Evolutionary conservation across 2,113 vertebrate species (phyloP), one percentile per base, ranked within the genome.

Genomic region (Albula glossodonta): DNA sequence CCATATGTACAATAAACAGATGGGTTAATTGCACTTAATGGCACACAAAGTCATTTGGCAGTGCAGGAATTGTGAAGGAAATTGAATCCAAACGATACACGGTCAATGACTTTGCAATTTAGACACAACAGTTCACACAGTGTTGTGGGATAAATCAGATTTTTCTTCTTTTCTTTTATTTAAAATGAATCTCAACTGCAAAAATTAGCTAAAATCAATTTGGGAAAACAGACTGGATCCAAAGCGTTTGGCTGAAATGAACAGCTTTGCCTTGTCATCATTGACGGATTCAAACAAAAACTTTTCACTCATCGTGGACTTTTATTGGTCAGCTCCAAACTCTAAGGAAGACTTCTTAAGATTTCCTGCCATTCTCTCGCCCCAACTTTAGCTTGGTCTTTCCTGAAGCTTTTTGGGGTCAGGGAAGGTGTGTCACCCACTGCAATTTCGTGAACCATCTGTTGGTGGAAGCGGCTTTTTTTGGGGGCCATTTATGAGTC

Each of bases 381-480:
- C 60, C 78, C 25, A 22, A 52, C 74, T 49, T 56, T 81, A 79
- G 17, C 22, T 86, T 87, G 84, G 83, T 56, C 49, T 83, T 89
- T 80, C 89, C 86, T 90, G 90, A 82, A 87, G 81, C 88, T 84
- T 83, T 91, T 93, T 90, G 48, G 91, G 87, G 85, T 93, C 88
- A 90, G 85, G 84, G n/a, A 90, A 89, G 90, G 92, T 84, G 90
- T 83, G 90, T 88, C 88, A 10, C 87, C 90, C 90, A 90, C 90
- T 90, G 93, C 81, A 83, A 89, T 92, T 94, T 95, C 93, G 94
- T 95, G 91, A 93, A 90, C 93, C 94, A 94, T 93, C 94, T 94
- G 93, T 84, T 92, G 92, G 92, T 95, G 94, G 93, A 93, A 93
- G 93, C 92, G 83, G 93, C 92, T 53, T 92, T 88, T 92, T 93